phyloP scores from a whole-genome alignment of 2,113 vertebrate genomes.

The Pituophis catenifer region DNA sequence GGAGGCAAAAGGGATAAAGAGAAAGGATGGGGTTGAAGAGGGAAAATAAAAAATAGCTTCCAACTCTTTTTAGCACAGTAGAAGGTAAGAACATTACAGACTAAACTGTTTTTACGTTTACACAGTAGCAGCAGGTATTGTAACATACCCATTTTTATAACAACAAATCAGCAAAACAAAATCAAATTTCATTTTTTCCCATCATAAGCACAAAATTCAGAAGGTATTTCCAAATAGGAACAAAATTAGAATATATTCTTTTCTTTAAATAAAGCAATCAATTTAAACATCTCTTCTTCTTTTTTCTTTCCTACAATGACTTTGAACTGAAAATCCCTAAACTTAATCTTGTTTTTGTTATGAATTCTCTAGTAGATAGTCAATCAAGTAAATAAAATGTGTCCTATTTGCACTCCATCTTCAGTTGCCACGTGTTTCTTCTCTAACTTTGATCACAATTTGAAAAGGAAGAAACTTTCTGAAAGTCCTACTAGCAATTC shows the following conservation, averaged over 20 bases:
- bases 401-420: not conserved
- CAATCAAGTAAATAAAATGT: not conserved
- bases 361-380: not conserved
- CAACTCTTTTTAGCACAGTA: not conserved
- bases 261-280: not conserved
- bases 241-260: not conserved
- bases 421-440: not conserved
- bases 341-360: not conserved
- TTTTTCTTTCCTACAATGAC: not conserved
- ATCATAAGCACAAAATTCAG: not conserved
- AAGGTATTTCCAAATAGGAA: not conserved
- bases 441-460: not conserved
- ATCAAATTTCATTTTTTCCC: not conserved
- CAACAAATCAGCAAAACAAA: not conserved
- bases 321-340: not conserved
- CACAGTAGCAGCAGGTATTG: not conserved
- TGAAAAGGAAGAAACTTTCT: not conserved
- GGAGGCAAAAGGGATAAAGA: not conserved
- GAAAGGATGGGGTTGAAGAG: not conserved
- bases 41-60: not conserved
- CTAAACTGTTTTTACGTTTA: not conserved
- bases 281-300: not conserved
- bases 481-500: not conserved
- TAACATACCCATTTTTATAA: not conserved
- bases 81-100: not conserved